Conservation (phyloP, 2,888 invertebrate genomes). For the Molorchus minor region DNA sequence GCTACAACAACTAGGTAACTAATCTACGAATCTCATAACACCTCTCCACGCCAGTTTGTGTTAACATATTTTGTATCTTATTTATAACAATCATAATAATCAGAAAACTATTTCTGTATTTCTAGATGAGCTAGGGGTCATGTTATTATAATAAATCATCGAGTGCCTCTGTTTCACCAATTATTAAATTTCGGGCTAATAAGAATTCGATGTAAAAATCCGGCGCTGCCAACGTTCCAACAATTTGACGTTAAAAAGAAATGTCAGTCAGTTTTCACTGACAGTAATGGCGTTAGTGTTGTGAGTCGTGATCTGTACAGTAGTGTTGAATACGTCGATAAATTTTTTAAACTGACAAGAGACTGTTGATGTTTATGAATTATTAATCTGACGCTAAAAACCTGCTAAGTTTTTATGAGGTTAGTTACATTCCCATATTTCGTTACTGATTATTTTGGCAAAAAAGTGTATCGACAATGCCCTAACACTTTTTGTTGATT, state of each 20-base stretch:
- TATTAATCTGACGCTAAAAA: not conserved
- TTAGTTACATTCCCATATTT: not conserved
- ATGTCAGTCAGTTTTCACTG: conserved; percentile 36
- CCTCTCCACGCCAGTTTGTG: no score
- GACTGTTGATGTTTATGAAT: conserved; percentile 6
- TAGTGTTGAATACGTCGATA: conserved; percentile 17
- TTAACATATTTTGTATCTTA: no score
- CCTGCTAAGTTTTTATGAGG: not conserved
- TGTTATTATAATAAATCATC: no score
- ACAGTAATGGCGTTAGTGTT: conserved; percentile 39
- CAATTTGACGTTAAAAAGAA: conserved; percentile 16
- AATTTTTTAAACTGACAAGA: conserved; percentile 14
- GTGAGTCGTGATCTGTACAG: conserved; percentile 19
- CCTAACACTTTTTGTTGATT: not conserved
- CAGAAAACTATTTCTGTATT: no score
- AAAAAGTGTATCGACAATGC: conserved; percentile 15
- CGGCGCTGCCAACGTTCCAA: conserved; percentile 10
- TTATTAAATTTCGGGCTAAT: no score
- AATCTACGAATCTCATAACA: no score
- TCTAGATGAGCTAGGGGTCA: no score
- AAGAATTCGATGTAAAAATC: conserved; percentile 14
- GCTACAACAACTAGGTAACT: no score
- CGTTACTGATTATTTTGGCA: not conserved
- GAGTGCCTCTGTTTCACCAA: no score
- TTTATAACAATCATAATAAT: no score